Base-by-base conservation (phyloP, 2,888 invertebrate species). In the Gisinianus flammeolus region DNA sequence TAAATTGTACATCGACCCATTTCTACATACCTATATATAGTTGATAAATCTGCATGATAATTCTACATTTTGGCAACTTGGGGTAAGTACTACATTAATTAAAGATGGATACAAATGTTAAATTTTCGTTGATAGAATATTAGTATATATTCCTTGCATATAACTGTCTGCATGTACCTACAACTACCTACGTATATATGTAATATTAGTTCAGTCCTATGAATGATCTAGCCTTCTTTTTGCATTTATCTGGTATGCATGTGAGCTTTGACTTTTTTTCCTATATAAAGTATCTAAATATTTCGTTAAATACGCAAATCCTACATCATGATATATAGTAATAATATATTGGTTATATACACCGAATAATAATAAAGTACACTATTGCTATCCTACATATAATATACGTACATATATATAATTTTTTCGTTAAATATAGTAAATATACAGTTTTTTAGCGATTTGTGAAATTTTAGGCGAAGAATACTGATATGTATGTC, bases 401-500 rank as follows among this genome's bases (percentile, higher is more conserved):
- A 58, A 26, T 58, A 58, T 58, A n/a, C n/a, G n/a, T n/a, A n/a
- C n/a, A 35, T 44, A 44, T 44, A 44, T 44, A 12, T 44, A 44
- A 44, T 35, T 35, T 35, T n/a, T n/a, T n/a, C n/a, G n/a, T n/a
- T n/a, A n/a, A n/a, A n/a, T n/a, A n/a, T n/a, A n/a, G n/a, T n/a
- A n/a, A n/a, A n/a, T n/a, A 69, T 52, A 69, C 54, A 56, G 16
- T 30, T 71, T 56, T 56, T 54, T 71, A 64, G 28, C 64, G 28
- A 74, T 66, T 58, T 64, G 64, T 74, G 35, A 66, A 72, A 72
- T 58, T 16, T 72, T 74, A 64, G 64, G 64, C 73, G 58, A 58
- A 62, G n/a, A 74, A 74, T 74, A 74, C 73, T 74, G 73, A 74
- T 74, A 74, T 74, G 73, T 74, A 44, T 74, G 26, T 26, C n/a